phyloP scores from a whole-genome alignment of 92 coral and sea anemone genomes.

The Porites lobata region DNA sequence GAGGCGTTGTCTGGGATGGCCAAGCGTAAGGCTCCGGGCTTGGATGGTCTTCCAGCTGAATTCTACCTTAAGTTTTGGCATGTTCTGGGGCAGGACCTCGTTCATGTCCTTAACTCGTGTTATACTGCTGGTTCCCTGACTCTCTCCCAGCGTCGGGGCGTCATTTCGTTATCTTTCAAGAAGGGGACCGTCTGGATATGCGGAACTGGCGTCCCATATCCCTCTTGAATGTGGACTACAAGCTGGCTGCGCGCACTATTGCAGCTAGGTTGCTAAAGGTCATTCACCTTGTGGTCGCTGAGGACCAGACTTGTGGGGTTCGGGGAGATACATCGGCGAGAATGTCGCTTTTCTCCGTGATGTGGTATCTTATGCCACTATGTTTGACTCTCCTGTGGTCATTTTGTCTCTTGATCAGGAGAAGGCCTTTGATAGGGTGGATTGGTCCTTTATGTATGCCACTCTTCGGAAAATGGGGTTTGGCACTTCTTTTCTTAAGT shows the following conservation, averaged over 20 bases:
- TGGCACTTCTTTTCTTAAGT: slow-evolving; percentile 31
- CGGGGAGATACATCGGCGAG: slow-evolving; percentile 52
- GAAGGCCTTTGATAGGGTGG: slow-evolving; percentile 74
- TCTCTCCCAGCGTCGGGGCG: slow-evolving; percentile 17
- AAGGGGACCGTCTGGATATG: no score
- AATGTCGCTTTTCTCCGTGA: slow-evolving; percentile 38
- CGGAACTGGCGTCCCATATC: no score
- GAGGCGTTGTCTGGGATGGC: no score
- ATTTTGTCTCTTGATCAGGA: slow-evolving; percentile 65
- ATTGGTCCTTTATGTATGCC: slow-evolving; percentile 30
- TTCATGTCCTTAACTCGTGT: slow-evolving; percentile 40
- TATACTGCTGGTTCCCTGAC: slow-evolving; percentile 33
- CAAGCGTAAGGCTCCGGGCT: no score
- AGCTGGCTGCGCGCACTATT: no score
- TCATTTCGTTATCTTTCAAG: not conserved
- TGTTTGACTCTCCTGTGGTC: not conserved
- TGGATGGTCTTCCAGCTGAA: no score
- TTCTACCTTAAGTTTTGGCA: no score
- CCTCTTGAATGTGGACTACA: no score
- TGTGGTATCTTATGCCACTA: slow-evolving; percentile 1
- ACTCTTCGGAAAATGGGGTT: slow-evolving; percentile 39
- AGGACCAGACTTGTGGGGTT: slow-evolving; percentile 58
- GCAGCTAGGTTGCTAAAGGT: slow-evolving; percentile 43
- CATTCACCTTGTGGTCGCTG: slow-evolving; percentile 3
- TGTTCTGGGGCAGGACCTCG: slow-evolving; percentile 50